Evolutionary conservation across 2,888 invertebrate genomes (phyloP), one percentile per base, ranked within the genome.

Genomic region (Mythimna vitellina): DNA sequence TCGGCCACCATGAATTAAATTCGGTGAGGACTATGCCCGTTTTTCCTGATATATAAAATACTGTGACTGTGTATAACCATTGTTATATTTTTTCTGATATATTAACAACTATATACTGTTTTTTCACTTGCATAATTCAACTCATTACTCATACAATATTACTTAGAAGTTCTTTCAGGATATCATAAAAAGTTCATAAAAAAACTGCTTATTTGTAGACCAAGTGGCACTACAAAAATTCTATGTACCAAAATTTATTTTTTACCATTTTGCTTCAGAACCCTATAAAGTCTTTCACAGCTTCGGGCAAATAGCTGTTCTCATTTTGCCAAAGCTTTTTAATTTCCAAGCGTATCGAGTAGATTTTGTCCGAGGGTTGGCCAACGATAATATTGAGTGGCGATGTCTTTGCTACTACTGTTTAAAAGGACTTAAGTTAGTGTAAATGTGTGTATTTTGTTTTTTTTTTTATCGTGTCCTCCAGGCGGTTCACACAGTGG

Each of bases 321-420:
- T 76, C 74, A 75, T 78, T 78, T 71, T 72, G 64, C 65, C 61
- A 73, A 78, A 75, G 54, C 71, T 65, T 76, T 82, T 85, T 84
- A 82, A 86, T 84, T 86, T 82, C 58, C 70, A 65, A n/a, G n/a
- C 65, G 75, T 82, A 84, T 85, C 73, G 67, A 81, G 68, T 72
- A 70, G 51, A 69, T 76, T 76, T 74, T 58, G 64, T 69, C 12
- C 49, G 65, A 46, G 60, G 61, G 54, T 58, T 49, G 25, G 58
- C 46, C 29, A 73, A 69, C 57, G 77, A 72, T 75, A 75, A 78
- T 72, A 83, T 84, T 74, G 73, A 76, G 58, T 65, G 49, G 51
- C 32, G 53, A 77, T 75, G 56, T 56, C 35, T 69, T 65, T 63
- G 3, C 49, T 60, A 56, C 63, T 32, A 69, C 61, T 64, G 25